Base-by-base conservation (phyloP, 2,797 vertebrate species). In the Chrysocyon brachyurus region DNA sequence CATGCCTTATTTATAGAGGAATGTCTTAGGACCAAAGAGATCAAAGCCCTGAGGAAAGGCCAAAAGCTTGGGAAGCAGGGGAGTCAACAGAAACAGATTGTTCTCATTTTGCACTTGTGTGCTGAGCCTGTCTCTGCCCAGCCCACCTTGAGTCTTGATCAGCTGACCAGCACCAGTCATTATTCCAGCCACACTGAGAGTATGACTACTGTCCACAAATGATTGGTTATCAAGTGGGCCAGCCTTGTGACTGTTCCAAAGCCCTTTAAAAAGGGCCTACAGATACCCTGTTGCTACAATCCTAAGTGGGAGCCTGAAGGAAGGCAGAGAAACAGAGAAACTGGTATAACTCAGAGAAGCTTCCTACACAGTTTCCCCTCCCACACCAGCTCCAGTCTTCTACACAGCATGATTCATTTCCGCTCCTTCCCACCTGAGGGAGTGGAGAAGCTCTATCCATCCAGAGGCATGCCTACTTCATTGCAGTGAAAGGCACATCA, bases 341-440 rank as follows among this genome's bases (percentile, higher is more conserved):
- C 57, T 12, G 1, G 52, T 6, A 19, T 61, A 70, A 57, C 40
- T 68, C 33, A 26, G 10, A 95, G 70, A 52, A 26, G 12, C 63
- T 86, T 88, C 95, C 81, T 64, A 72, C 89, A 61, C 16, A 59
- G 61, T 77, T 84, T 90, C 31, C 49, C 82, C 46, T 64, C 86
- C 91, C 83, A 89, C 68, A 54, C 28, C 59, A 64, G 84, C 46
- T 28, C 66, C 26, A 28, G 28, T 95, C 61, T 81, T 54, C 70
- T 91, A 26, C 56, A 57, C 14, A 21, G 17, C n/a, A 12, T 94
- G 94, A 97, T 26, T 98, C 89, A 97, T 75, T 96, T 73, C 83
- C 36, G 2, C 31, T 72, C 63, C 86, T 81, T 90, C 89, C 52
- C 66, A 94, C 46, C 72, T 59, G 24, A 66, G 40, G 22, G 59